These are phyloP conservation scores for Ericerus pela DNA, from an alignment of 1,140 invertebrate species.

Conservation along the genomic window DNA sequence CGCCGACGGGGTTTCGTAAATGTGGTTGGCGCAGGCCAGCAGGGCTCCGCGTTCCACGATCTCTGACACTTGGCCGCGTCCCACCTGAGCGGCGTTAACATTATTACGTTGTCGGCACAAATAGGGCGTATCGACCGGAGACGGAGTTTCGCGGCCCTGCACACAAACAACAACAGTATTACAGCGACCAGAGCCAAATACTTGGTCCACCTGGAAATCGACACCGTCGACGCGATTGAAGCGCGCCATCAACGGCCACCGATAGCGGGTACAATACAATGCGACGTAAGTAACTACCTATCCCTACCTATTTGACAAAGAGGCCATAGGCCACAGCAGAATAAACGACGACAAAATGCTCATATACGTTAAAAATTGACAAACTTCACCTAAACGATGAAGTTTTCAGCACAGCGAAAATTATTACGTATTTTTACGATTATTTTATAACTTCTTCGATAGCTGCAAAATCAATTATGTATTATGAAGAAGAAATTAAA, in stretches of 20 bases:
- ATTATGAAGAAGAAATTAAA: too few species aligned
- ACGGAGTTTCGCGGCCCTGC: slow-evolving; percentile 57
- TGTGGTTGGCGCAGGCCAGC: slow-evolving; percentile 26
- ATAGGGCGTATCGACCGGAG: slow-evolving; percentile 59
- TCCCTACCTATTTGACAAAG: too few species aligned
- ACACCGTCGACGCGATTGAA: too few species aligned
- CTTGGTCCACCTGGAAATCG: background rate
- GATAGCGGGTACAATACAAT: too few species aligned
- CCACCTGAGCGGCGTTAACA: slow-evolving; percentile 27
- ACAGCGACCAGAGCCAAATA: background rate
- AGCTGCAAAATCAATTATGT: too few species aligned
- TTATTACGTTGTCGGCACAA: slow-evolving; percentile 57
- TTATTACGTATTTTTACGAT: background rate
- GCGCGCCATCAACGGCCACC: too few species aligned
- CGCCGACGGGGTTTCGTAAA: background rate
- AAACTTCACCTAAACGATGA: too few species aligned
- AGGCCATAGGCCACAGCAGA: too few species aligned
- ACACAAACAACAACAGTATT: slow-evolving; percentile 13
- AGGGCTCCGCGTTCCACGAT: slow-evolving; percentile 46
- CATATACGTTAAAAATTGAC: background rate
- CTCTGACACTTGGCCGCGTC: slow-evolving; percentile 36
- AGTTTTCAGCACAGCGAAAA: too few species aligned
- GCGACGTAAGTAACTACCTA: too few species aligned
- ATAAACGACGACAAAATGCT: too few species aligned
- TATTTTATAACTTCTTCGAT: too few species aligned